Percentiles rank a stretch among this genome's conserved stretches.
phyloP scores from a whole-genome alignment of 2,888 invertebrate genomes.

The Drosophila melanocephala region DNA sequence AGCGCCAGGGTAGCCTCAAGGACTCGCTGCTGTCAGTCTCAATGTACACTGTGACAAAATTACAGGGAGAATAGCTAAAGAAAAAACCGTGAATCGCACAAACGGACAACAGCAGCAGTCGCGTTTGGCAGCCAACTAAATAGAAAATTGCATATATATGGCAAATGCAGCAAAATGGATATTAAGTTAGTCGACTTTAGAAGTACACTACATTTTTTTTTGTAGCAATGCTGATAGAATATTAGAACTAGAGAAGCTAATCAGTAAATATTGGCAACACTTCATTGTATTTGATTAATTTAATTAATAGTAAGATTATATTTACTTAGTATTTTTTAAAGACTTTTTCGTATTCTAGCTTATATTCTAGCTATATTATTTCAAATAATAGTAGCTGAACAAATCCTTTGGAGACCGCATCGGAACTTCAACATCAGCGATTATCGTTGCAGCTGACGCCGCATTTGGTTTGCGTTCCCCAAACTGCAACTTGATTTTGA shows the following conservation, averaged over 20 bases:
- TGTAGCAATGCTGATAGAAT: no score
- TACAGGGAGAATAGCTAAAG: slow-evolving; percentile 23
- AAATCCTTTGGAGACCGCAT: slow-evolving; percentile 18
- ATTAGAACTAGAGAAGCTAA: no score
- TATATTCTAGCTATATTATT: not conserved
- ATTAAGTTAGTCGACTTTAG: not conserved
- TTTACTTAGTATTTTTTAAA: not conserved
- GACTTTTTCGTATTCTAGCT: not conserved
- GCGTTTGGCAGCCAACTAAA: slow-evolving; percentile 40
- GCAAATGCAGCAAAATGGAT: not conserved
- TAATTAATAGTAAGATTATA: not conserved
- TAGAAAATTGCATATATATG: slow-evolving; percentile 41
- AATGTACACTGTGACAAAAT: slow-evolving; percentile 50
- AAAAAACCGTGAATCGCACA: slow-evolving; percentile 40
- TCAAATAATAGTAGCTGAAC: no score
- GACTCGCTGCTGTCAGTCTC: slow-evolving; percentile 11
- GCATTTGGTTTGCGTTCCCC: slow-evolving; percentile 49
- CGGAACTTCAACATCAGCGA: slow-evolving; percentile 56
- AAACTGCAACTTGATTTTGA: slow-evolving; percentile 49
- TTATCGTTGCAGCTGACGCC: slow-evolving; percentile 33
- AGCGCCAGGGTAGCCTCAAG: slow-evolving; percentile 10
- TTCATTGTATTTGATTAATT: not conserved
- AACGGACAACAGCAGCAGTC: slow-evolving; percentile 17
- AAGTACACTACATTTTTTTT: slow-evolving; percentile 5
- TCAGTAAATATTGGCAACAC: not conserved